Conservation (phyloP, 2,888 invertebrate genomes). For the Agrypnus murinus region DNA sequence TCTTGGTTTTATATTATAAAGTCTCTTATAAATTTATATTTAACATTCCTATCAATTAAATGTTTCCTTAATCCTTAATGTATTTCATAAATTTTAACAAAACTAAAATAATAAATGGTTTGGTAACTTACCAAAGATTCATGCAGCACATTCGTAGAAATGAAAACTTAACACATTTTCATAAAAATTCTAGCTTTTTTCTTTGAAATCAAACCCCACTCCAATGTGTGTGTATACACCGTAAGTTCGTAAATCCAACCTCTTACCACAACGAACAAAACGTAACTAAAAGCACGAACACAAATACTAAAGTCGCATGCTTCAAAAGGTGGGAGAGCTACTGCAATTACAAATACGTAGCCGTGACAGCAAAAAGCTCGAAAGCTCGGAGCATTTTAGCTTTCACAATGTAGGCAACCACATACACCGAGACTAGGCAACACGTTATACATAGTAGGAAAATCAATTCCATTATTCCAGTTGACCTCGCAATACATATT, state of each 20-base stretch:
- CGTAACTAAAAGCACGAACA: constrained; percentile 25
- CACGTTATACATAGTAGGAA: background rate
- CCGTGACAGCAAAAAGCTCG: constrained; percentile 6
- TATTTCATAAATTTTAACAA: no score
- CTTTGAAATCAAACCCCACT: constrained; percentile 17
- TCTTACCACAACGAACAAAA: constrained; percentile 16
- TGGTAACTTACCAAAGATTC: constrained; percentile 9
- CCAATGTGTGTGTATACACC: constrained; percentile 6
- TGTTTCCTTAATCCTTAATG: no score
- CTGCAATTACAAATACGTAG: constrained; percentile 17
- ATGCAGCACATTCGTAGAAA: background rate
- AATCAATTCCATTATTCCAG: no score
- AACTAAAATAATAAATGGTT: no score
- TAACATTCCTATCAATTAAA: no score
- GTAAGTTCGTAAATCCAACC: constrained; percentile 5
- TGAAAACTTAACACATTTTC: constrained; percentile 6
- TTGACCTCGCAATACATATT: no score
- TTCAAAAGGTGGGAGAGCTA: constrained; percentile 22
- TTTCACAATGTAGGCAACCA: constrained; percentile 1
- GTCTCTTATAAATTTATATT: no score
- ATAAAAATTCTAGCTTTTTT: constrained; percentile 13
- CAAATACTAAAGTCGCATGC: constrained; percentile 24
- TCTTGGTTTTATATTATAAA: no score
- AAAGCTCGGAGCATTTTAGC: background rate
- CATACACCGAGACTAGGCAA: no score